Base-by-base conservation (phyloP, 30 jellyfish, hydroid and myxozoan species). In the Nemopilema nomurai region DNA sequence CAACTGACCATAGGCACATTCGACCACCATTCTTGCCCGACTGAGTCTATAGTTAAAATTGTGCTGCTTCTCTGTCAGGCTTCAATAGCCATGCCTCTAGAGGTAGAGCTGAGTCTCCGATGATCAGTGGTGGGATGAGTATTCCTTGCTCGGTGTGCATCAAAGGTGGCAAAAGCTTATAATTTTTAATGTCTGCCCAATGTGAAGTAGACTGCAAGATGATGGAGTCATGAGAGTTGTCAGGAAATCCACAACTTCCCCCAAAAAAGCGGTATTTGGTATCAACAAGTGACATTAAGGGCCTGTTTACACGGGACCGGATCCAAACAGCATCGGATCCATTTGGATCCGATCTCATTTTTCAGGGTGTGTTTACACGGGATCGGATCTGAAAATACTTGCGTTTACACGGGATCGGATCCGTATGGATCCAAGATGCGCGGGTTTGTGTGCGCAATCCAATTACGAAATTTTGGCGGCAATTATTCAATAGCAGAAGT, bases 1-100 rank as follows among this genome's bases (percentile, higher is more conserved):
- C 68, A 88, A 51, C 78, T 83, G 88, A 23, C 96, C 96, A 89
- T 4, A 89, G 24, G 96, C 85, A n/a, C 95, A 90, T 69, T 90
- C 91, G 17, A 62, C 82, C 8, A 75, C 95, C 97, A 90, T 82
- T 49, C 91, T 31, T 21, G 91, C 87, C 52, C 95, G 63, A 71
- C 91, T 82, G 25, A 83, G 71, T 18, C 88, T 71, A 67, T 87
- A 69, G 79, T 69, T 77, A 67, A 78, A 87, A 62, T 87, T 50
- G 62, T 80, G 51, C 80, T 87, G 90, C 77, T 78, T 21, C 27
- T 19, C 63, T 24, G 85, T 41, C 24, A 86, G 95, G 89, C 81
- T 76, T 86, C 74, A 76, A 9, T 20, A 86, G 24, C 72, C 74
- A 79, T 21, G 67, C 22, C 28, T 67, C 52, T 16, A 87, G 22